Evolutionary conservation across 64 coral and sea anemone species (phyloP).

Genomic region (Stichodactyla helianthus): DNA sequence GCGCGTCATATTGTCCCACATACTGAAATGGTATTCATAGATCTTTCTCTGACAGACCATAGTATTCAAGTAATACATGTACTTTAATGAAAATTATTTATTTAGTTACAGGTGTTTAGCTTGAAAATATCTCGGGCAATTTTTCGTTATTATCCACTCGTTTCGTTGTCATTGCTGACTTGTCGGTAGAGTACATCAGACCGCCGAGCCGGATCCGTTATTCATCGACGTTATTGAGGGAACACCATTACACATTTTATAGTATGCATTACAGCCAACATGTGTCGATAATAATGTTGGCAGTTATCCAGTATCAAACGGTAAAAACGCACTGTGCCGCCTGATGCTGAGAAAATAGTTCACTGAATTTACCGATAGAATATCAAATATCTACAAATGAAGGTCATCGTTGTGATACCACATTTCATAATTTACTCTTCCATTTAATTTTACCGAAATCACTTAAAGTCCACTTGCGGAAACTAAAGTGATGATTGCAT

Average conservation of each 20-base stretch:
- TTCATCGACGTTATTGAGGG: not conserved
- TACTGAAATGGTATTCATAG: not conserved
- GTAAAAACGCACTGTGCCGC: not conserved
- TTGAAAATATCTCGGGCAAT: not conserved
- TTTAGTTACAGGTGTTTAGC: not conserved
- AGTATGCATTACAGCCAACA: not conserved
- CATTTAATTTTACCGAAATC: not conserved
- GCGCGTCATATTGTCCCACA: not conserved
- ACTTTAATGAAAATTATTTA: not conserved
- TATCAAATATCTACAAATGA: not conserved
- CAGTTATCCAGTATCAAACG: not conserved
- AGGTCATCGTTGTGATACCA: not conserved
- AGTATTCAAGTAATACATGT: not conserved
- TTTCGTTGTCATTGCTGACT: not conserved
- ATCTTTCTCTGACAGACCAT: not conserved
- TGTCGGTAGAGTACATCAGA: not conserved
- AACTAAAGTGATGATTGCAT: not conserved
- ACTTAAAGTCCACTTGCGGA: not conserved
- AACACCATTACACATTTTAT: not conserved
- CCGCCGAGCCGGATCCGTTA: not conserved
- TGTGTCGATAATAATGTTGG: not conserved
- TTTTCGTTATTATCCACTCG: not conserved
- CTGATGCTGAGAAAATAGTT: not conserved
- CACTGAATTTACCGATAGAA: not conserved
- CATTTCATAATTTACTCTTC: not conserved